These are phyloP conservation scores for Penaeus japonicus DNA, from an alignment of 1,140 invertebrate species.

Conservation along the genomic window DNA sequence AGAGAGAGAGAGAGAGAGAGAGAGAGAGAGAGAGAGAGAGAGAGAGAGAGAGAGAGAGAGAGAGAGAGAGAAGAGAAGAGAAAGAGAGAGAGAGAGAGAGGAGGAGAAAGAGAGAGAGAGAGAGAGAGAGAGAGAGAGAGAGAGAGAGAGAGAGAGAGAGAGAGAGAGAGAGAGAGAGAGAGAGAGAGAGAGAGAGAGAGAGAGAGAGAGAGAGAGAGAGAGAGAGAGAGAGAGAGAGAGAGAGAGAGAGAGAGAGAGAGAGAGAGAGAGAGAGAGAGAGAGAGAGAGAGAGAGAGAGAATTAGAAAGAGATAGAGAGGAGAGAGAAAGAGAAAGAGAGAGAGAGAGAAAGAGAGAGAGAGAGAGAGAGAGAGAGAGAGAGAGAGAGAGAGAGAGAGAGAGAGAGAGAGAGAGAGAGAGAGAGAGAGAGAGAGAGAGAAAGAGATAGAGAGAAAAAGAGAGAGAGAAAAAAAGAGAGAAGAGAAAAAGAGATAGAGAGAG, in stretches of 20 bases:
- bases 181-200: neutral
- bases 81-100: neutral
- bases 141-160: neutral
- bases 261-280: neutral
- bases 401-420: too few relatives aligned
- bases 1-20: neutral
- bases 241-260: neutral
- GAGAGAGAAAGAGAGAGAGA: neutral
- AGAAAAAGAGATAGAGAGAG: too few relatives aligned
- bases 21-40: too few relatives aligned
- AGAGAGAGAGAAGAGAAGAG: neutral
- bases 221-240: neutral
- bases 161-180: neutral
- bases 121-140: neutral
- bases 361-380: neutral
- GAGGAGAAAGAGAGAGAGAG: neutral
- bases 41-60: neutral
- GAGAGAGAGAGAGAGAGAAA: too few relatives aligned
- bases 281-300: neutral
- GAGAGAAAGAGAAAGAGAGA: neutral
- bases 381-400: neutral
- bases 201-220: constrained; percentile 17
- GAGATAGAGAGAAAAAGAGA: too few relatives aligned
- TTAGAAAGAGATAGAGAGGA: neutral
- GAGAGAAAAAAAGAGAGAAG: too few relatives aligned